Conservation (phyloP, 1,140 invertebrate genomes). For the Ceratina australensis region DNA sequence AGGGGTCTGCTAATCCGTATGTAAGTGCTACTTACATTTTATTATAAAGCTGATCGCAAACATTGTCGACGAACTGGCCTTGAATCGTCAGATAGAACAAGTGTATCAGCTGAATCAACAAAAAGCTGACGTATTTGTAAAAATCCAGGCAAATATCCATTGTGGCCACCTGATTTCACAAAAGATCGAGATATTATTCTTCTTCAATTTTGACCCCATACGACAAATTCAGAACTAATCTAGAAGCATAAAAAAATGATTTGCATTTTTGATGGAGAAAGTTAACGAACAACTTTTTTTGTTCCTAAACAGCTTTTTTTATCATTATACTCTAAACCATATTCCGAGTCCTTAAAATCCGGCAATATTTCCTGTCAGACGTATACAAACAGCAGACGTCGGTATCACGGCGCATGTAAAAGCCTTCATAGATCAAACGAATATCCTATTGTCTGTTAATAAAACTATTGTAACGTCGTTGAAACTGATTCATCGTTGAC, state of each 20-base stretch:
- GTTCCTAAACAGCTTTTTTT: too few species aligned
- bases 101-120: not conserved
- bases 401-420: not conserved
- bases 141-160: not conserved
- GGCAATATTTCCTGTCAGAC: not conserved
- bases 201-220: too few species aligned
- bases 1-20: too few species aligned
- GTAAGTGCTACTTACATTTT: not conserved
- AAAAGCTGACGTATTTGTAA: not conserved
- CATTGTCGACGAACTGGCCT: not conserved
- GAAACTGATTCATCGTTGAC: slow-evolving; percentile 14
- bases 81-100: not conserved
- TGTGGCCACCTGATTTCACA: not conserved
- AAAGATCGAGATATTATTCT: too few species aligned
- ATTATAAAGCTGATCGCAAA: not conserved
- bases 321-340: too few species aligned
- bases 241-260: too few species aligned
- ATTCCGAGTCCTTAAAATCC: not conserved
- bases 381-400: not conserved
- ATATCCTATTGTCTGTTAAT: slow-evolving; percentile 6
- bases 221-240: too few species aligned
- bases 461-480: slow-evolving; percentile 6
- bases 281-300: too few species aligned
- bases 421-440: slow-evolving; percentile 1
- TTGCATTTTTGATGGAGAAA: too few species aligned